phyloP scores from a whole-genome alignment of 2,113 vertebrate genomes.

The Cavia porcellus region DNA sequence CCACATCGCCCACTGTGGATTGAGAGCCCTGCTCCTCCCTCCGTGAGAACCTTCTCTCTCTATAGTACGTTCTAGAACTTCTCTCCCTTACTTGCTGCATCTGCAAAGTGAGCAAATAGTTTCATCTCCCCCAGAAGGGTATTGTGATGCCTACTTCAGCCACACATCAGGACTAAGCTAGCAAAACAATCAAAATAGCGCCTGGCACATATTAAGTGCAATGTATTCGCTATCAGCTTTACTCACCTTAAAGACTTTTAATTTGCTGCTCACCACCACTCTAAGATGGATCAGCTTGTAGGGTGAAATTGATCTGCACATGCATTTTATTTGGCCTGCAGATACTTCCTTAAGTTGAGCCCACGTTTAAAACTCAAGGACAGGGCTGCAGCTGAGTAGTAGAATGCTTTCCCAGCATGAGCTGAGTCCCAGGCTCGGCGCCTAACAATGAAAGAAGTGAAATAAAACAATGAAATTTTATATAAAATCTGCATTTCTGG shows the following conservation, averaged over 20 bases:
- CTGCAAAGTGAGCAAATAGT: background rate
- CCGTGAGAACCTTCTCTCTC: background rate
- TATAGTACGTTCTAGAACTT: background rate
- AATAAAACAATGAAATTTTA: constrained; percentile 27
- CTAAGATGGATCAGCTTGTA: background rate
- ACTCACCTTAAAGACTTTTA: background rate
- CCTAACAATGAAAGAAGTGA: background rate
- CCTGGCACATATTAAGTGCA: background rate
- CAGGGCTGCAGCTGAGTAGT: background rate
- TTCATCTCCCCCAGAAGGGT: background rate
- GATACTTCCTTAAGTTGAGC: constrained; percentile 4
- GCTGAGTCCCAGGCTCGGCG: background rate
- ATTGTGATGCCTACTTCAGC: background rate
- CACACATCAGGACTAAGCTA: background rate
- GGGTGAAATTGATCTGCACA: background rate
- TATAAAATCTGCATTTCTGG: constrained; percentile 26
- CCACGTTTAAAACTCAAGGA: background rate
- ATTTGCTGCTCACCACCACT: background rate
- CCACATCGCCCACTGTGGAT: background rate
- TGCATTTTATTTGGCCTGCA: constrained; percentile 16
- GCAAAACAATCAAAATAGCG: background rate
- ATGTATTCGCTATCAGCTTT: background rate
- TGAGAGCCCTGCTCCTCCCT: background rate
- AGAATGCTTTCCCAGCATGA: background rate
- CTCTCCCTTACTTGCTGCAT: background rate